Percentiles rank a stretch among this genome's conserved stretches.
phyloP scores from a whole-genome alignment of 2,888 invertebrate genomes.

The Bruchidius siliquastri region DNA sequence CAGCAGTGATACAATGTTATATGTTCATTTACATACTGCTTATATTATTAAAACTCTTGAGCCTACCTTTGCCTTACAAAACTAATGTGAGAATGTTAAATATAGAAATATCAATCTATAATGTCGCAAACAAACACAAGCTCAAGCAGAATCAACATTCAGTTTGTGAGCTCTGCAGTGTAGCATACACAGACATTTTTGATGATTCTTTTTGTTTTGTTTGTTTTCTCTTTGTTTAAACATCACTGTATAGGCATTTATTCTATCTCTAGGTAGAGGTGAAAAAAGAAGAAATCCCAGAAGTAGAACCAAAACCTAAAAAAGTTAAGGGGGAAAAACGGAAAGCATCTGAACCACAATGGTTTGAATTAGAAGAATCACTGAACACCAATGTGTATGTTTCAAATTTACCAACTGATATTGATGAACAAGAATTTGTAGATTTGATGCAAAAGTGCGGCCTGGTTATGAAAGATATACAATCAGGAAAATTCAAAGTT shows the following conservation, averaged over 20 bases:
- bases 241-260: not conserved
- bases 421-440: conserved; percentile 84
- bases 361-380: conserved; percentile 89
- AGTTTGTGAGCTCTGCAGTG: too few relatives aligned
- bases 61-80: too few relatives aligned
- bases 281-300: conserved; percentile 26
- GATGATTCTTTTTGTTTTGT: too few relatives aligned
- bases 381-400: conserved; percentile 96
- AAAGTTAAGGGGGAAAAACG: conserved; percentile 44
- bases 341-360: conserved; percentile 56
- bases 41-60: too few relatives aligned
- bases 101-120: too few relatives aligned
- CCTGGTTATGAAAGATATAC: conserved; percentile 68
- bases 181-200: too few relatives aligned
- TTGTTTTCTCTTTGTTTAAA: not conserved
- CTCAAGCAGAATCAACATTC: too few relatives aligned
- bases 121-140: too few relatives aligned
- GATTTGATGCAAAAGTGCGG: conserved; percentile 96
- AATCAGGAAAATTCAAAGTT: conserved; percentile 30
- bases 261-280: conserved; percentile 16
- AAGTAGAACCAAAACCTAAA: conserved; percentile 29
- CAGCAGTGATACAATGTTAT: too few relatives aligned
- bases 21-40: too few relatives aligned
- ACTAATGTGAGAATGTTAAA: too few relatives aligned
- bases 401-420: conserved; percentile 81